A percentile compares a stretch with the other conserved stretches of the same genome.
Evolutionary conservation across 2,888 invertebrate genomes (phyloP).

Genomic region (Alsophila aescularia): DNA sequence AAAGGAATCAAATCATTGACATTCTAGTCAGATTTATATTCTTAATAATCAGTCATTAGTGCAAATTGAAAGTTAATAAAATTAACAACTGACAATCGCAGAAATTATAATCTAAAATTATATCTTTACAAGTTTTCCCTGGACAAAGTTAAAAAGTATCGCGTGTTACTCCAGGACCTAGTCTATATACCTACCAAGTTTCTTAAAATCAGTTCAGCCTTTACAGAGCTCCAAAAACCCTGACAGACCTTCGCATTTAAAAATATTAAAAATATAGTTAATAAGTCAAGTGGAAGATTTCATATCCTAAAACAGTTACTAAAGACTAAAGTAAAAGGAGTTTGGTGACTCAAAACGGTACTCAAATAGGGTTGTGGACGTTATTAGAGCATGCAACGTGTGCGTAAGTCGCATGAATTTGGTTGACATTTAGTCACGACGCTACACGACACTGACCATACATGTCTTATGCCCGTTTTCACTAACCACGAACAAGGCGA

Average conservation of each 20-base stretch:
- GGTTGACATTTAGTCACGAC: conserved; percentile 47
- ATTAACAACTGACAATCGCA: conserved; percentile 2
- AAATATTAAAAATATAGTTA: no score
- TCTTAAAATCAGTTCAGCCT: no score
- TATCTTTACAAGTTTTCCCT: background rate
- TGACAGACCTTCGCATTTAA: no score
- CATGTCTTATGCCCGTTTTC: background rate
- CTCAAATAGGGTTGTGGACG: conserved; percentile 36
- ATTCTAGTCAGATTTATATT: background rate
- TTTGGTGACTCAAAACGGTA: conserved; percentile 25
- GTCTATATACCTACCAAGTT: no score
- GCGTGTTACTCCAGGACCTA: background rate
- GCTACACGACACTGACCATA: background rate
- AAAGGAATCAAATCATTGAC: background rate
- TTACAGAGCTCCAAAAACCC: no score
- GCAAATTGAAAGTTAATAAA: conserved; percentile 11
- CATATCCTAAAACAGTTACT: background rate
- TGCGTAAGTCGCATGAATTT: conserved; percentile 43
- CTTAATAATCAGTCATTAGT: conserved; percentile 9
- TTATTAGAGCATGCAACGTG: conserved; percentile 48
- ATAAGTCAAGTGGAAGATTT: no score
- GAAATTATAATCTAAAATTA: background rate
- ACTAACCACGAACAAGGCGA: no score
- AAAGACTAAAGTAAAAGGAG: conserved; percentile 14
- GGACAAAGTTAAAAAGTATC: no score